phyloP scores from a whole-genome alignment of 2,888 invertebrate genomes.

The Tetropium fuscum region DNA sequence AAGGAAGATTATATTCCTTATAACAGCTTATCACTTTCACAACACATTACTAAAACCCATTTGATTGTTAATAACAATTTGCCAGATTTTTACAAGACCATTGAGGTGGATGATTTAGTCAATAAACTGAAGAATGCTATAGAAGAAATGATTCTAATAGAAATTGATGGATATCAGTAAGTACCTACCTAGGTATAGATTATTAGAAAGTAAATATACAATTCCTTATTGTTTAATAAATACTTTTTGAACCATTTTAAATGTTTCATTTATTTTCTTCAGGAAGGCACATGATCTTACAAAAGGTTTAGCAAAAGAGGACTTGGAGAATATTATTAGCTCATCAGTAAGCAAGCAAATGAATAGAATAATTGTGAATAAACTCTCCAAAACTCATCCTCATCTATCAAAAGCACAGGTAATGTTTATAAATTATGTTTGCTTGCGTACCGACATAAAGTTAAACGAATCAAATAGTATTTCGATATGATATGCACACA shows the following conservation, averaged over 20 bases:
- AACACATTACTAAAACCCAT: conserved; percentile 84
- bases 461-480: too few species aligned
- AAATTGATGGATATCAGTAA: conserved; percentile 71
- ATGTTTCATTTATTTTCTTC: neutral
- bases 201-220: too few species aligned
- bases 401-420: conserved; percentile 76
- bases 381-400: conserved; percentile 70
- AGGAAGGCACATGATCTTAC: conserved; percentile 56
- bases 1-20: conserved; percentile 75
- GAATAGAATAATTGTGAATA: conserved; percentile 75
- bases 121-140: conserved; percentile 70
- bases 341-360: conserved; percentile 74
- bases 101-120: conserved; percentile 64
- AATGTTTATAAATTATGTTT: too few species aligned
- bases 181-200: conserved; percentile 17
- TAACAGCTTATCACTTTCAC: conserved; percentile 76
- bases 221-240: too few species aligned
- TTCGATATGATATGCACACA: too few species aligned
- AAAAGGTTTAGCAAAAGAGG: conserved; percentile 51
- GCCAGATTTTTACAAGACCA: conserved; percentile 70
- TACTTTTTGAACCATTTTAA: neutral
- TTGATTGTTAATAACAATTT: conserved; percentile 71
- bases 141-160: conserved; percentile 75
- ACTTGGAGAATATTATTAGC: conserved; percentile 66
- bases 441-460: too few species aligned